Evolutionary conservation across 2,113 vertebrate species (phyloP).

Genomic region (Chaenocephalus aceratus): DNA sequence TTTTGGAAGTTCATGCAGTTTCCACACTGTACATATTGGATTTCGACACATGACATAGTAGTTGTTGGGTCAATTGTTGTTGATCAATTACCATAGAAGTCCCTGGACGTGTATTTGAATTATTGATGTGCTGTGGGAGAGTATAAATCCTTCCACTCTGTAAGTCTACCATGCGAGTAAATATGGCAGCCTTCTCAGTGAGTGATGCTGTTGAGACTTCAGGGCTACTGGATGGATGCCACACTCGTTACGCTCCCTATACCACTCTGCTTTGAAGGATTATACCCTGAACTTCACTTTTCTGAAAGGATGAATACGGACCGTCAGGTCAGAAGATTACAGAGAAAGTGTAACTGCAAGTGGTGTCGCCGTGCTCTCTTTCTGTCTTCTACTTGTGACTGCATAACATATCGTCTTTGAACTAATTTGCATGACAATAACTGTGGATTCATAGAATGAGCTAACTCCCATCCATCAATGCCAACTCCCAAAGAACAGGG

Average conservation of each 20-base stretch:
- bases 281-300: not conserved
- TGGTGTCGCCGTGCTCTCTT: too few relatives aligned
- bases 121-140: not conserved
- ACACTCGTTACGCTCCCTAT: not conserved
- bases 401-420: too few relatives aligned
- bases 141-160: not conserved
- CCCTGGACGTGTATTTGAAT: not conserved
- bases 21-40: not conserved
- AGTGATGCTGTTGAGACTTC: not conserved
- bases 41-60: not conserved
- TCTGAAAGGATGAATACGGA: not conserved
- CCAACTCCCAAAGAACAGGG: not conserved
- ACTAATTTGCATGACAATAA: not conserved
- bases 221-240: conserved; percentile 29
- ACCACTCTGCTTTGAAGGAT: not conserved
- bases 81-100: not conserved
- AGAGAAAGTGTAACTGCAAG: too few relatives aligned
- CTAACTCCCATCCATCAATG: conserved; percentile 23
- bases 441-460: not conserved
- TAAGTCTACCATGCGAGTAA: not conserved
- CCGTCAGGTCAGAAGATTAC: not conserved
- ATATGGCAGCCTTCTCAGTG: not conserved
- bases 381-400: not conserved
- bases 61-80: conserved; percentile 5
- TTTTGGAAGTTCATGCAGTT: not conserved